Base-by-base conservation (phyloP, 1,140 invertebrate species). In the Plectrocnemia conspersa region DNA sequence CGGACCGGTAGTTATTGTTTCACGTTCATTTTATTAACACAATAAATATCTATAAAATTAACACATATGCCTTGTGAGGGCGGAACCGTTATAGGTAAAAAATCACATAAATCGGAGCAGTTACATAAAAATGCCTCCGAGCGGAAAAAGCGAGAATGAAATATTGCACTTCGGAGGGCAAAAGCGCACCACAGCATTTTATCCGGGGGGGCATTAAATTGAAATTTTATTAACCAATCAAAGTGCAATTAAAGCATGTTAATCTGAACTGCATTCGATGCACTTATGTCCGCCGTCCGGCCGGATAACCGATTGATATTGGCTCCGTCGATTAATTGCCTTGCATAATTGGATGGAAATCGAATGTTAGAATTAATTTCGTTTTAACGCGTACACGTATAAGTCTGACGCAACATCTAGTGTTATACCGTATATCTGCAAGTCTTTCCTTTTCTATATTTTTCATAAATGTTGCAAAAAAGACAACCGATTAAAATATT, bases 221-320 rank as follows among this genome's bases (percentile, higher is more conserved):
- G 35, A 50, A 50, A 50, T 50, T 50, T 50, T 56, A 56, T 52
- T 48, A 29, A 52, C 49, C 38, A 56, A 56, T 52, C 54, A 56
- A 36, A 50, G 32, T 33, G 40, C 48, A 56, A 56, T 56, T 56
- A 56, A 52, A 35, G 49, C 54, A 45, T 50, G 54, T 44, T 56
- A 56, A 56, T 56, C 47, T 46, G 47, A 15, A 38, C 13, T 7
- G 35, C 35, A 38, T 7, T 9, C 21, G 16, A 4, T 50, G 47
- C 47, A 50, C 35, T 50, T 50, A 35, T 15, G 33, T 50, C 35
- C 19, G 45, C 16, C 21, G 21, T 21, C 23, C 13, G 32, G 38
- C 47, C 29, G 47, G 47, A 50, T 50, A 25, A 50, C 21, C 32
- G 6, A 36, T 13, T 29, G 33, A 38, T 50, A 38, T 50, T 25